phyloP scores from a whole-genome alignment of 2,797 vertebrate species.

The Anabacerthia variegaticeps region DNA sequence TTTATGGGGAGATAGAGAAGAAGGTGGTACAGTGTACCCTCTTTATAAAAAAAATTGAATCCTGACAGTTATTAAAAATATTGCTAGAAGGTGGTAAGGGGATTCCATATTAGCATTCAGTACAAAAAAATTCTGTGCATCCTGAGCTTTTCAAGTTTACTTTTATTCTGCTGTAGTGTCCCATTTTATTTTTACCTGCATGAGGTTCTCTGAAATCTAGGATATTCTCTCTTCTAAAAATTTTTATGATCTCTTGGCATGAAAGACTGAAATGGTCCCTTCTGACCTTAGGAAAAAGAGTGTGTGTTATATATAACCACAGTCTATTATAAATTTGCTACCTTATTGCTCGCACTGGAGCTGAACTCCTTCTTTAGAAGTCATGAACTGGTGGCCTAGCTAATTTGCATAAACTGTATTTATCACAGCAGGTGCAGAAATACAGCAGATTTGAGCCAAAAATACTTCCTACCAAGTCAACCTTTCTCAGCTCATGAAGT shows the following conservation, averaged over 20 bases:
- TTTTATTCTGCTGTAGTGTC: slow-evolving; percentile 37
- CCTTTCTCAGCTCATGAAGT: not conserved
- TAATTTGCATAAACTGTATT: slow-evolving; percentile 59
- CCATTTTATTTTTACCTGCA: slow-evolving; percentile 32
- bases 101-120: not conserved
- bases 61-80: not conserved
- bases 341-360: slow-evolving; percentile 19
- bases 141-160: slow-evolving; percentile 34
- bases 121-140: not conserved
- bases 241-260: slow-evolving; percentile 32
- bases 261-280: slow-evolving; percentile 18
- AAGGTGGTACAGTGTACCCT: not conserved
- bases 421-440: slow-evolving; percentile 56
- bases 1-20: not conserved
- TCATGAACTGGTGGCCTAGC: slow-evolving; percentile 37
- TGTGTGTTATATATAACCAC: slow-evolving; percentile 46
- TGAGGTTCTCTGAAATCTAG: slow-evolving; percentile 17
- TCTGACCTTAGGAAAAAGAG: slow-evolving; percentile 42
- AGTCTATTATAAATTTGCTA: slow-evolving; percentile 36
- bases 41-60: not conserved
- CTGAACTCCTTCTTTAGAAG: slow-evolving; percentile 33
- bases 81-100: not conserved
- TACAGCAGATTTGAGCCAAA: slow-evolving; percentile 37
- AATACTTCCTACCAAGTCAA: slow-evolving; percentile 32
- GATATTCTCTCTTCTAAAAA: slow-evolving; percentile 24